phyloP scores from a whole-genome alignment of 1,140 invertebrate species.

The Pseudomyrmex flavicornis region DNA sequence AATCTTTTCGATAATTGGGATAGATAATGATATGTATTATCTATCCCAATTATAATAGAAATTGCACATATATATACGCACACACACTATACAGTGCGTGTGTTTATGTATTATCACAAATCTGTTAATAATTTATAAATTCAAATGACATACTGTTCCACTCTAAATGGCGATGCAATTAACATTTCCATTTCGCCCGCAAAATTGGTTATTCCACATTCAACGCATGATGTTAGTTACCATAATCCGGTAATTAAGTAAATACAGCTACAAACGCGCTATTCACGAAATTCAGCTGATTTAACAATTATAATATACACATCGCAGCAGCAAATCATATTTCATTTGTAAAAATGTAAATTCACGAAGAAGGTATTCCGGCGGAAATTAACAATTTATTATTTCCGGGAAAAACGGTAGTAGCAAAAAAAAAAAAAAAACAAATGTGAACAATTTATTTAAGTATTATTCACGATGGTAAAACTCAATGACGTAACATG shows the following conservation, averaged over 20 bases:
- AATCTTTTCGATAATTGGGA: constrained; percentile 45
- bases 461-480: background rate
- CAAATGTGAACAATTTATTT: background rate
- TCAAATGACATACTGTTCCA: constrained; percentile 50
- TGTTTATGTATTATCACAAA: constrained; percentile 1
- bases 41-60: no score
- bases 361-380: background rate
- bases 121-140: constrained; percentile 39
- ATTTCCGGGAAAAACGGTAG: no score
- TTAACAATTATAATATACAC: constrained; percentile 15
- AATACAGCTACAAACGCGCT: constrained; percentile 1
- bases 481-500: background rate
- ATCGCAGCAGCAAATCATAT: background rate
- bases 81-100: no score
- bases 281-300: constrained; percentile 31
- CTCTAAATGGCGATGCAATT: constrained; percentile 24
- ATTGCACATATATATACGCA: background rate
- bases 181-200: constrained; percentile 41
- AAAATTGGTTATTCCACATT: constrained; percentile 49
- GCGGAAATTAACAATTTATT: background rate
- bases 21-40: background rate
- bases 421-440: no score
- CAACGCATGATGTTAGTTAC: constrained; percentile 40
- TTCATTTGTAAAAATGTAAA: background rate
- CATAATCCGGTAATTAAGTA: constrained; percentile 50